Percentiles rank a stretch among this genome's conserved stretches.
Conservation (phyloP, 2,113 vertebrate genomes). For the Pongo pygmaeus region DNA sequence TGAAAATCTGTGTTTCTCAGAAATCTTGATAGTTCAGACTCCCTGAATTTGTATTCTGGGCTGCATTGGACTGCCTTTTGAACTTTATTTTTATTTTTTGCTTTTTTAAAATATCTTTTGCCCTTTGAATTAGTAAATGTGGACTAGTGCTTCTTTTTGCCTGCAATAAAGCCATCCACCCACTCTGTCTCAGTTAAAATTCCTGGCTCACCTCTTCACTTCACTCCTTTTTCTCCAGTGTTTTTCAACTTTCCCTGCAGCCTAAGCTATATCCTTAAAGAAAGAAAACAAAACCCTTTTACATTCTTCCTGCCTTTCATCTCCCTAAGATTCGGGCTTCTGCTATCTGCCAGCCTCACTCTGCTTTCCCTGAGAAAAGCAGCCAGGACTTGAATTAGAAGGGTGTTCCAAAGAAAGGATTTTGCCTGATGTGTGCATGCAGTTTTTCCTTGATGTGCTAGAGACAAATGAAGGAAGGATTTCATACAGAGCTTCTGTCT, state of each 20-base stretch:
- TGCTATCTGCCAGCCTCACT: not conserved
- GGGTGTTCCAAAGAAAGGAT: not conserved
- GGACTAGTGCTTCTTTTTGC: not conserved
- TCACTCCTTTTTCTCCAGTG: not conserved
- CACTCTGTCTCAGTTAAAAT: not conserved
- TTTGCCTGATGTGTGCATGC: not conserved
- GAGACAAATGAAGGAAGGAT: constrained; percentile 72
- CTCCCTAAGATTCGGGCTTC: not conserved
- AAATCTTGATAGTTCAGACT: not conserved
- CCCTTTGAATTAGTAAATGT: not conserved
- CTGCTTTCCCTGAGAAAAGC: not conserved
- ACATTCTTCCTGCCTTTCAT: not conserved
- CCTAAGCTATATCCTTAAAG: not conserved
- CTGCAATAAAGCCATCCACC: not conserved
- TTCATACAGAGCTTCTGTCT: constrained; percentile 51
- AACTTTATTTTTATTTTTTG: not conserved
- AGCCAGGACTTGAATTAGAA: not conserved
- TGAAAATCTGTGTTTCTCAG: not conserved
- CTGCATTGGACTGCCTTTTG: not conserved
- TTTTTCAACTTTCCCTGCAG: not conserved
- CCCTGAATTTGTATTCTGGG: not conserved
- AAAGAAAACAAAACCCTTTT: not conserved
- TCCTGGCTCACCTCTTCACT: not conserved
- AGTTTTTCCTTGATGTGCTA: constrained; percentile 65
- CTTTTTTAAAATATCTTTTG: not conserved